Evolutionary conservation across 2,888 invertebrate genomes (phyloP).

Genomic region (Callimorpha dominula): DNA sequence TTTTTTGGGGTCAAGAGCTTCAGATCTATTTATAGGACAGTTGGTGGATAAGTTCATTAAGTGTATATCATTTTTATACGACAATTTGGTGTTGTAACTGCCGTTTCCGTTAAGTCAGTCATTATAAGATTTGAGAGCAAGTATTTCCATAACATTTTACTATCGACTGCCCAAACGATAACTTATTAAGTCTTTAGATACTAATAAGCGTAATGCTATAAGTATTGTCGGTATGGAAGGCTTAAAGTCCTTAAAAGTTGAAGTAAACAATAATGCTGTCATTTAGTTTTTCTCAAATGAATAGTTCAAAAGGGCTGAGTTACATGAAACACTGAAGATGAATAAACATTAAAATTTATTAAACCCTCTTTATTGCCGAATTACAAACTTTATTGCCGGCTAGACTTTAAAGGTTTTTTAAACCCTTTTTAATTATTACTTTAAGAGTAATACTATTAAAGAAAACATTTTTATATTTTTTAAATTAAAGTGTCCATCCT

Average conservation of each 20-base stretch:
- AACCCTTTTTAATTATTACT: too few relatives aligned
- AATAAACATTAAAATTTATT: slow-evolving; percentile 2
- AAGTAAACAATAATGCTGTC: background rate
- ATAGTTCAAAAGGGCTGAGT: background rate
- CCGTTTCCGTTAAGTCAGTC: background rate
- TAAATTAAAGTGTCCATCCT: too few relatives aligned
- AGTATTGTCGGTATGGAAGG: too few relatives aligned
- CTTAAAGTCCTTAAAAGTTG: background rate
- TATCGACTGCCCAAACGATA: too few relatives aligned
- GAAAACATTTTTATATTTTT: too few relatives aligned
- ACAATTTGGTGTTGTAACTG: background rate
- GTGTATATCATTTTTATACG: slow-evolving; percentile 13
- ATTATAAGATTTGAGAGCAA: background rate
- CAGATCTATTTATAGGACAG: slow-evolving; percentile 22
- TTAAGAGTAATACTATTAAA: background rate
- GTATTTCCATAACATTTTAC: background rate
- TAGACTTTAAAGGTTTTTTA: background rate
- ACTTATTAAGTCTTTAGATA: too few relatives aligned
- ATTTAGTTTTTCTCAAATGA: background rate
- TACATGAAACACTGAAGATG: too few relatives aligned
- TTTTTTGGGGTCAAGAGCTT: slow-evolving; percentile 52
- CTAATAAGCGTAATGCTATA: too few relatives aligned
- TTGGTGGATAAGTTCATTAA: slow-evolving; percentile 17
- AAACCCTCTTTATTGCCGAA: background rate
- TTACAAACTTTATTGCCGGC: slow-evolving; percentile 8